phyloP scores from a whole-genome alignment of 2,113 vertebrate genomes.

The Platysteira castanea region DNA sequence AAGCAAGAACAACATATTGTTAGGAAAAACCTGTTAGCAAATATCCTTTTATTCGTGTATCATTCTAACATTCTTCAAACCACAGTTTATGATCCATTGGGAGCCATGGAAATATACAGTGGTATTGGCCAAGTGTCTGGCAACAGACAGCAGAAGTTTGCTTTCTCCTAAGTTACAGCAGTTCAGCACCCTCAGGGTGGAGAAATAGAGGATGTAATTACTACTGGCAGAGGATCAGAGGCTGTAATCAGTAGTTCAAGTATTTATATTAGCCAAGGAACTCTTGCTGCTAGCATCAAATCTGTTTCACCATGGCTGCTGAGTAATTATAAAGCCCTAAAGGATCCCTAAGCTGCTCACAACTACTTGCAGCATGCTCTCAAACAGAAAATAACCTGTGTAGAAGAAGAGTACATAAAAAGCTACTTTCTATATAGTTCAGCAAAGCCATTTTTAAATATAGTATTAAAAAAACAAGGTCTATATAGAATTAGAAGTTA shows the following conservation, averaged over 20 bases:
- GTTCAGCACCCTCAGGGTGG: background rate
- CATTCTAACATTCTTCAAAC: background rate
- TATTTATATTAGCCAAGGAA: constrained; percentile 1
- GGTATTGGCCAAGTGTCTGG: background rate
- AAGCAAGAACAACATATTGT: background rate
- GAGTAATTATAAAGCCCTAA: background rate
- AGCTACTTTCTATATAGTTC: background rate
- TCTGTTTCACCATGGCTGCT: background rate
- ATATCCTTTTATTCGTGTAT: background rate
- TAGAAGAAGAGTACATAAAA: background rate
- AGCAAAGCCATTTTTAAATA: background rate
- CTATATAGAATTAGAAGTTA: background rate
- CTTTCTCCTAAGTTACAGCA: background rate
- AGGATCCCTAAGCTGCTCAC: background rate
- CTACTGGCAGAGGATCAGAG: background rate
- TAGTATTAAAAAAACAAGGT: background rate
- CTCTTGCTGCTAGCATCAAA: constrained; percentile 9
- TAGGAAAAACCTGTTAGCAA: background rate
- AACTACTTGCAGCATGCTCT: background rate
- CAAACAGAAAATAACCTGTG: background rate
- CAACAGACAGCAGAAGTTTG: background rate
- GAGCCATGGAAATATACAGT: background rate
- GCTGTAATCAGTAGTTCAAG: background rate
- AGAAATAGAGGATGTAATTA: background rate
- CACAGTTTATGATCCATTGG: background rate